Evolutionary conservation across 2,888 invertebrate genomes (phyloP), one percentile per base, ranked within the genome.

Genomic region (Artemia sp.): DNA sequence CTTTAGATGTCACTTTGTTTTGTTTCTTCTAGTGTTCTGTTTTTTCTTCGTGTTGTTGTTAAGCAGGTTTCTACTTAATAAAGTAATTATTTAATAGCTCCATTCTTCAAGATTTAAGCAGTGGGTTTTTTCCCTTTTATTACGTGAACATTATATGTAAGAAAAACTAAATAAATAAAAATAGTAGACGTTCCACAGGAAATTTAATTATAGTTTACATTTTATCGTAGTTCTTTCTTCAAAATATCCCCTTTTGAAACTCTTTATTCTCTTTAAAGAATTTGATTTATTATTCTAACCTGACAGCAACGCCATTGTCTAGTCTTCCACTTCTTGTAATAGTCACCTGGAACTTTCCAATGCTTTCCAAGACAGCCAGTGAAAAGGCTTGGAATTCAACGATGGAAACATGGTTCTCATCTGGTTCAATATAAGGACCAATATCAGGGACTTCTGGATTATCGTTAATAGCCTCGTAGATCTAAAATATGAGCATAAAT

Each of bases 301-400:
- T 78, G 71, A 82, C 80, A 71, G 76, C 76, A n/a, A 78, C 79
- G 52, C 77, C 76, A 51, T 77, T 76, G 68, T 80, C 77, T 70
- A 79, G 75, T 71, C 80, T 78, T 38, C 83, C 83, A 72, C 79
- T 78, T 70, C 83, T 76, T 58, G 77, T 76, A 19, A 83, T 74
- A 8, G 76, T 76, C 6, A 81, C 77, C 12, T 76, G 73, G 71
- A 80, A 79, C 71, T 77, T 78, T 14, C 81, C 81, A 67, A 83
- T 77, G 72, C 80, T 81, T 75, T 84, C 84, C 73, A 81, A 76
- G 0, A 83, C 82, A 14, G 83, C 81, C 71, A 79, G 79, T 2
- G 81, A 79, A 0, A 82, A 80, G 2, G 83, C 78, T 51, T 81
- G 79, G 75, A 84, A 83, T 75, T 83, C 83, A 8, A 84, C 74